Percentiles rank a stretch among this genome's conserved stretches.
Conservation (phyloP, 23 tunicate genomes). For the Oikopleura vanhoeffeni region DNA sequence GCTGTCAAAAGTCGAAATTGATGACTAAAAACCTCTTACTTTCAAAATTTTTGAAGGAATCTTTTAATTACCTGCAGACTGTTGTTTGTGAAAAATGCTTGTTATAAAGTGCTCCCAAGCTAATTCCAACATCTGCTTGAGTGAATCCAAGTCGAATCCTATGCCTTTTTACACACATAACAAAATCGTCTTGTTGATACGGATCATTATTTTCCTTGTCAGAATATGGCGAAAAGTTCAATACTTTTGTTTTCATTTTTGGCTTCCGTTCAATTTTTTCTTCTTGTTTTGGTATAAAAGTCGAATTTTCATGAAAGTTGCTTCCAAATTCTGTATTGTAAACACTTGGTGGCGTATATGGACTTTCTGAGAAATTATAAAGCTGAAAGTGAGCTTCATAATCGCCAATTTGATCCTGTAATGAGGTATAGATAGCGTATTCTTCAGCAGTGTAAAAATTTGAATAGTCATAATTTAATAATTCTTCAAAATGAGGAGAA, state of each 20-base stretch:
- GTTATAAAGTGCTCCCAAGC: background rate
- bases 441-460: background rate
- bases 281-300: background rate
- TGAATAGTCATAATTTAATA: background rate
- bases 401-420: background rate
- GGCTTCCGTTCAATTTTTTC: too few relatives aligned
- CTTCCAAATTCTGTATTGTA: background rate
- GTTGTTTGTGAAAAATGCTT: constrained; percentile 8
- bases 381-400: background rate
- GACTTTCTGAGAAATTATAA: too few relatives aligned
- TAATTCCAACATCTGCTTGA: background rate
- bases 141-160: constrained; percentile 4
- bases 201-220: background rate
- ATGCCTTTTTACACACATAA: background rate
- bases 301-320: background rate
- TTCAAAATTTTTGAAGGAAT: too few relatives aligned
- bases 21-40: too few relatives aligned
- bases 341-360: background rate
- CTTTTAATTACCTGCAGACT: background rate
- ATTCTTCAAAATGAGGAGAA: background rate
- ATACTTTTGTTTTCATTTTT: background rate
- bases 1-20: too few relatives aligned
- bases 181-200: background rate
- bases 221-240: background rate
- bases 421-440: background rate